Percentiles rank a stretch among this genome's conserved stretches.
phyloP scores from a whole-genome alignment of 23 tunicate genomes.

The Botrylloides violaceus region DNA sequence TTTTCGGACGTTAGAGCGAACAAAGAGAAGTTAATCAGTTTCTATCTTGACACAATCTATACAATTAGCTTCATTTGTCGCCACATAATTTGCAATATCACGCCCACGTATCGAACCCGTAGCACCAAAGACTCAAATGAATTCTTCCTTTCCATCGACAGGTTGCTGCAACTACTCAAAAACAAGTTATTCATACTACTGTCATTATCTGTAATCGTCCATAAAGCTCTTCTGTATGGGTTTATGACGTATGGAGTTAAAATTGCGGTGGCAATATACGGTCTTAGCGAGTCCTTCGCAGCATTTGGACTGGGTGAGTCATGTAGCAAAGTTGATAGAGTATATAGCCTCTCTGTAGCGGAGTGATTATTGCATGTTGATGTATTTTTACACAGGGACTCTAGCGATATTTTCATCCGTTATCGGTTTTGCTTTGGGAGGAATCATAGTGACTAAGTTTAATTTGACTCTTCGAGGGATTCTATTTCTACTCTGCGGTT shows the following conservation, averaged over 20 bases:
- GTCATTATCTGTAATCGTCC: not conserved
- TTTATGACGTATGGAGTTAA: slow-evolving; percentile 2
- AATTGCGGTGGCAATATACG: not conserved
- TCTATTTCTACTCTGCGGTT: not conserved
- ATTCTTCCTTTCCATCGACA: too few relatives aligned
- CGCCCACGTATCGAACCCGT: too few relatives aligned
- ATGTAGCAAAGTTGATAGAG: too few relatives aligned
- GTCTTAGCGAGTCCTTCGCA: not conserved
- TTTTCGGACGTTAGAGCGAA: too few relatives aligned
- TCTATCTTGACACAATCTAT: too few relatives aligned
- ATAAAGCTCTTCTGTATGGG: not conserved
- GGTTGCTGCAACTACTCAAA: not conserved
- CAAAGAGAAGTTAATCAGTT: too few relatives aligned
- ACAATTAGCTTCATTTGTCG: too few relatives aligned
- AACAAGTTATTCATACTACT: slow-evolving; percentile 2
- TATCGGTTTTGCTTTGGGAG: slow-evolving; percentile 1
- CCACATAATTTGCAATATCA: too few relatives aligned
- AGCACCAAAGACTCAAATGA: too few relatives aligned
- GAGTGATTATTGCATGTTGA: too few relatives aligned
- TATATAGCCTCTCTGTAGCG: too few relatives aligned
- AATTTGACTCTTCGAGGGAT: not conserved
- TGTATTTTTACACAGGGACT: not conserved
- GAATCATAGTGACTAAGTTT: not conserved
- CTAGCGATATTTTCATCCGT: not conserved
- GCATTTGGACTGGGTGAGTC: not conserved